Percentiles rank a stretch among this genome's conserved stretches.
These are phyloP conservation scores for Drosophila ficusphila DNA, from an alignment of 1,140 invertebrate species.

Conservation along the genomic window DNA sequence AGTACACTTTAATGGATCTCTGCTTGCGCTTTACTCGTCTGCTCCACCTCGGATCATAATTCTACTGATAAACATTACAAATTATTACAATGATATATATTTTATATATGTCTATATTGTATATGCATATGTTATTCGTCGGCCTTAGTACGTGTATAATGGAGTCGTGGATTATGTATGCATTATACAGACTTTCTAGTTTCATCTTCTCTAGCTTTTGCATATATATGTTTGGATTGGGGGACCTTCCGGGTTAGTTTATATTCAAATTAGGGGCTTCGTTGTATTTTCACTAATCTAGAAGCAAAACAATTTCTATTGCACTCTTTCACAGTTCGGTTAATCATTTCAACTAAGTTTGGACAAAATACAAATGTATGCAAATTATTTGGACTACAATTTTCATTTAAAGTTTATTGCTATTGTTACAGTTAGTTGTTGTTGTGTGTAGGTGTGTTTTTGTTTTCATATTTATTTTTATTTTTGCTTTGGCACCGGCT, in stretches of 20 bases:
- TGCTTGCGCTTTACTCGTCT: conserved; percentile 34
- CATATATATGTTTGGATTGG: conserved; percentile 12
- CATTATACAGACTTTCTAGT: conserved; percentile 48
- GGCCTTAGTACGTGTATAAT: conserved; percentile 32
- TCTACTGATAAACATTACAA: conserved; percentile 81
- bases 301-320: conserved; percentile 67
- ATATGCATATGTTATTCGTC: conserved; percentile 68
- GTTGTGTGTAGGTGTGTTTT: conserved; percentile 18
- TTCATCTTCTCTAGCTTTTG: conserved; percentile 27
- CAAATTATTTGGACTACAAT: conserved; percentile 57
- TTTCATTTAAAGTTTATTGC: conserved; percentile 31
- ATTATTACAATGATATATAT: conserved; percentile 80
- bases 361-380: conserved; percentile 31
- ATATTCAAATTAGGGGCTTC: conserved; percentile 20
- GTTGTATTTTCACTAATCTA: conserved; percentile 59
- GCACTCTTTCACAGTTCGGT: conserved; percentile 58
- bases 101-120: conserved; percentile 73
- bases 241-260: conserved; percentile 11
- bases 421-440: conserved; percentile 46
- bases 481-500: conserved; percentile 41
- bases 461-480: not conserved
- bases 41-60: conserved; percentile 38
- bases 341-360: conserved; percentile 60
- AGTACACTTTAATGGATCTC: conserved; percentile 48
- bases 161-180: conserved; percentile 29